Conservation (phyloP, 2,888 invertebrate genomes). For the Tachystola acroxantha region DNA sequence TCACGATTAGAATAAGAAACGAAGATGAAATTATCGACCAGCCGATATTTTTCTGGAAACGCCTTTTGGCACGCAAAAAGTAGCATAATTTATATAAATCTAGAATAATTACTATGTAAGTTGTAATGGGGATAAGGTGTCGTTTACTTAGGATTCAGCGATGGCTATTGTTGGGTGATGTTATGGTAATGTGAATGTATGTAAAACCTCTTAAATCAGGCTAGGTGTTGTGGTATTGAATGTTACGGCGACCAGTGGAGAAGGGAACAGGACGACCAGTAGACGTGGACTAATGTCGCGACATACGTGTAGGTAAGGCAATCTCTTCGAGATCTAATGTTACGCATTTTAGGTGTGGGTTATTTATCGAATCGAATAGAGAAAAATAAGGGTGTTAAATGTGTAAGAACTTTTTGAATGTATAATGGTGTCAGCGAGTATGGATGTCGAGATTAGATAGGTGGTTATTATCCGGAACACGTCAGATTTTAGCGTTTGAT, state of each 20-base stretch:
- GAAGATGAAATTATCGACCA: constrained; percentile 37
- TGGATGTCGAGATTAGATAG: constrained; percentile 60
- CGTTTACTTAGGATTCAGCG: constrained; percentile 56
- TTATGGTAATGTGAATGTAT: constrained; percentile 58
- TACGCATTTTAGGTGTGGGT: constrained; percentile 69
- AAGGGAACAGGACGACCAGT: constrained; percentile 39
- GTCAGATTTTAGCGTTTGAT: constrained; percentile 61
- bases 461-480: constrained; percentile 66
- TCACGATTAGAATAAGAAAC: constrained; percentile 36
- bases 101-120: constrained; percentile 53
- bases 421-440: constrained; percentile 59
- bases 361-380: constrained; percentile 69
- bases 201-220: constrained; percentile 41
- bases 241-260: constrained; percentile 51
- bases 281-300: constrained; percentile 41
- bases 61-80: constrained; percentile 61
- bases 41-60: constrained; percentile 49
- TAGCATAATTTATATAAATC: constrained; percentile 49
- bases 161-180: constrained; percentile 67
- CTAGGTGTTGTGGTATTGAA: constrained; percentile 48
- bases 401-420: constrained; percentile 66
- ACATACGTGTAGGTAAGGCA: constrained; percentile 48
- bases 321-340: constrained; percentile 54
- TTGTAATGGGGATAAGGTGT: constrained; percentile 64
- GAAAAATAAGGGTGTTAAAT: constrained; percentile 55